Percentiles rank a stretch among this genome's conserved stretches.
Conservation (phyloP, 2,888 invertebrate genomes). For the Galeruca laticollis region DNA sequence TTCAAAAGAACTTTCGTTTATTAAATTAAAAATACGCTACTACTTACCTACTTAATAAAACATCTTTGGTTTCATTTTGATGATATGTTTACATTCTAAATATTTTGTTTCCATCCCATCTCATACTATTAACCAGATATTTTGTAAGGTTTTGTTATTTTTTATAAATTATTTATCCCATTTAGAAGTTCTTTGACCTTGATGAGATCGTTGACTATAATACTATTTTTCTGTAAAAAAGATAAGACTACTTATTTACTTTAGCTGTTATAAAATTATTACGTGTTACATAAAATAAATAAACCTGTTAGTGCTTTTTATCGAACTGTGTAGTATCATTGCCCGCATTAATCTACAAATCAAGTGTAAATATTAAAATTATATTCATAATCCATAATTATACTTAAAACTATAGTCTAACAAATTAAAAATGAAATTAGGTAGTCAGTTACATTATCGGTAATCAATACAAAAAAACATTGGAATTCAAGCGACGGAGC, state of each 20-base stretch:
- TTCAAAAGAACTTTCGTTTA: background rate
- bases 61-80: background rate
- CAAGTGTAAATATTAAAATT: no score
- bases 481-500: no score
- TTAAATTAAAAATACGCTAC: background rate
- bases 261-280: background rate
- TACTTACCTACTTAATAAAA: slow-evolving; percentile 7
- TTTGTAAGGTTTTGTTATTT: background rate
- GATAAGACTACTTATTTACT: background rate
- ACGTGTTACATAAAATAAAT: slow-evolving; percentile 3
- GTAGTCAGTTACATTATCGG: no score
- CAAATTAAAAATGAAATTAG: no score
- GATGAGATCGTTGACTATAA: background rate
- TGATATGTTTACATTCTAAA: slow-evolving; percentile 1
- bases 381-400: background rate
- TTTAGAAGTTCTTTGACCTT: slow-evolving; percentile 2
- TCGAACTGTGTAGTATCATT: background rate
- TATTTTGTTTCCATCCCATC: background rate
- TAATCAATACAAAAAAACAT: no score
- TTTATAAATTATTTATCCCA: background rate
- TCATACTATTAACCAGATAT: background rate
- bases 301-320: background rate
- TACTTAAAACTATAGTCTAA: no score
- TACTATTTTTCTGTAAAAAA: slow-evolving; percentile 1
- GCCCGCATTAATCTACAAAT: background rate